Evolutionary conservation across 2,888 invertebrate species (phyloP).

Genomic region (Cheilosia pagana): DNA sequence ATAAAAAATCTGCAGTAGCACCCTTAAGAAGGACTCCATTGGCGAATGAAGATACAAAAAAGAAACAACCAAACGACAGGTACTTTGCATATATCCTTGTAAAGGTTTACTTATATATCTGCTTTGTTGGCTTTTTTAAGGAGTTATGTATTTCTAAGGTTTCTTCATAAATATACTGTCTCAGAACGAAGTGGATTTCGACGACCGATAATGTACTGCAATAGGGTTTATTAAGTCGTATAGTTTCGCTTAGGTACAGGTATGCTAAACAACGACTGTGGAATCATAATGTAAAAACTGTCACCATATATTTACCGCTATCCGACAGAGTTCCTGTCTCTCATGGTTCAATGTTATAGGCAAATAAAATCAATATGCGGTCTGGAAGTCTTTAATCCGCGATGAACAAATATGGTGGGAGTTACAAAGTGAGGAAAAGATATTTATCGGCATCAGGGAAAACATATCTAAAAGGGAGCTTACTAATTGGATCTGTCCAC

Average conservation of each 20-base stretch:
- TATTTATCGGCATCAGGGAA: too few relatives aligned
- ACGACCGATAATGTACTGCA: background rate
- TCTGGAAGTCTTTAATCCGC: too few relatives aligned
- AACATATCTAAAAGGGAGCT: too few relatives aligned
- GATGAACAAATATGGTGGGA: too few relatives aligned
- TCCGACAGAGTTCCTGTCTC: too few relatives aligned
- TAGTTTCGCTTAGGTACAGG: background rate
- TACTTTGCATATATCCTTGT: constrained; percentile 22
- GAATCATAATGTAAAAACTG: background rate
- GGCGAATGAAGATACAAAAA: constrained; percentile 14
- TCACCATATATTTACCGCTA: background rate
- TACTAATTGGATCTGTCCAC: too few relatives aligned
- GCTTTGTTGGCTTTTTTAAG: background rate
- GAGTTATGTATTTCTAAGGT: constrained; percentile 11
- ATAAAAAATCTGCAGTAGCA: background rate
- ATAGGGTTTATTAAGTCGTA: background rate
- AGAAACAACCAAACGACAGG: background rate
- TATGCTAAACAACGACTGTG: background rate
- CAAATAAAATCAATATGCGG: too few relatives aligned
- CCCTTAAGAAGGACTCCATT: constrained; percentile 11
- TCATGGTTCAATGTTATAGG: too few relatives aligned
- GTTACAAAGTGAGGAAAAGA: too few relatives aligned
- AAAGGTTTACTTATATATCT: background rate
- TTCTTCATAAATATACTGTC: background rate
- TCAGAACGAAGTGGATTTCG: background rate